Conservation (phyloP, 2,113 vertebrate species). For the Macaca fascicularis region T2T-MFA8v1.1 NC_088387.1:53623001-53623500, state of each 20-base stretch:
- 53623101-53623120: neutral
- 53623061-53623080: neutral
- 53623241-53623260: neutral
- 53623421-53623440: constrained; percentile 17
- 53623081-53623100: neutral
- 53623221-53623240: neutral
- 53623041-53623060: constrained; percentile 24
- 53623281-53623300: neutral
- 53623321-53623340: constrained; percentile 8
- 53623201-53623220: neutral
- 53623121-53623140: neutral
- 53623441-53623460: neutral
- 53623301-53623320: neutral
- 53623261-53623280: neutral
- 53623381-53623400: neutral
- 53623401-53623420: neutral
- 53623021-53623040: neutral
- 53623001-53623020: neutral
- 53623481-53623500: neutral
- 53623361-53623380: neutral
- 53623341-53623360: neutral
- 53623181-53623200: neutral
- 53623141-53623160: neutral
- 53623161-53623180: neutral
- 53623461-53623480: neutral